Base-by-base conservation (phyloP, 35 echinoderm and acorn worm genomes). In the Heliocidaris tuberculata region DNA sequence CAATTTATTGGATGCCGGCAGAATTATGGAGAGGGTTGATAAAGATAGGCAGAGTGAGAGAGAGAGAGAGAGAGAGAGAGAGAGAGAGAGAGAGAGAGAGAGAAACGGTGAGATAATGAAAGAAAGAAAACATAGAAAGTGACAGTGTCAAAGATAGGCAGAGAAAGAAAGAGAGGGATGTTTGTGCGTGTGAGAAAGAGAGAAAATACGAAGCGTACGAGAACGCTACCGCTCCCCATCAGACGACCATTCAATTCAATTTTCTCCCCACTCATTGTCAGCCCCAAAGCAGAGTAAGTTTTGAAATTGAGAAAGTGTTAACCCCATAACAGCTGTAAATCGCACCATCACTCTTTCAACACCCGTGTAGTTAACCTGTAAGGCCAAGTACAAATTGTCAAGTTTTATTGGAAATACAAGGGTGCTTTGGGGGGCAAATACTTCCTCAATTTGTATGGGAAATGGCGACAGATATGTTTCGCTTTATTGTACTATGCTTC, bases 271-370 rank as follows among this genome's bases (percentile, higher is more conserved):
- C 65, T 29, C 17, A 78, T 78, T 78, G 19, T n/a, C 17, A 21
- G 65, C 65, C 65, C 35, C 21, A 78, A 70, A 27, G 12, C 65
- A 17, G 65, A 78, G 65, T 78, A 19, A n/a, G 65, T 78, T 78
- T 78, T 78, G 65, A n/a, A n/a, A 78, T 78, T 78, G 65, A 78
- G 65, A 78, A 78, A 78, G 65, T 78, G 65, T 78, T 78, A 78
- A 78, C 65, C 65, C 65, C 65, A 24, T 27, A 78, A 78, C 65
- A 78, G 65, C 65, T 78, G 65, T 29, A 19, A 2, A 78, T 78
- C 6, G 65, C 65, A 78, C 65, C 65, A 78, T 78, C 65, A 78
- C 19, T 78, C 65, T 78, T 17, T 78, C 65, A 78, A 0, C 65
- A 78, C 65, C 27, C 19, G n/a, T 78, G 65, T 78, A 78, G 21